Percentiles rank a stretch among this genome's conserved stretches.
These are phyloP conservation scores for Lerema accius DNA, from an alignment of 1,140 invertebrate species.

Conservation along the genomic window DNA sequence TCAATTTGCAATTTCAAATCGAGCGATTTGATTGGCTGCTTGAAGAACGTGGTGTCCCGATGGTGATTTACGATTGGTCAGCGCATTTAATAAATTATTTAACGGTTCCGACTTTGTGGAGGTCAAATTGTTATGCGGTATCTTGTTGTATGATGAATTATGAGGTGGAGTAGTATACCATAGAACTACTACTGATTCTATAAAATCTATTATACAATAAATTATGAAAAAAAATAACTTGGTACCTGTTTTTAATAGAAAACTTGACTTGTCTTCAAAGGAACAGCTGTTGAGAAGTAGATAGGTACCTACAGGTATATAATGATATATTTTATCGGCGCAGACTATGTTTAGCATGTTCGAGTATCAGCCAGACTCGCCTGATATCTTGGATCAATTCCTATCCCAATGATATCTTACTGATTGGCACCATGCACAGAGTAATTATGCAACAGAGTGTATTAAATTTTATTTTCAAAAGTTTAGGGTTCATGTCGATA, in stretches of 20 bases:
- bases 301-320: neutral
- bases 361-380: conserved; percentile 4
- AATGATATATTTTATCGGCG: neutral
- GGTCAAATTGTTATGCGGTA: conserved; percentile 18
- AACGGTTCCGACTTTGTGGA: conserved; percentile 31
- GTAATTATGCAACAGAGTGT: neutral
- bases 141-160: conserved; percentile 22
- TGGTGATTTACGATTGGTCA: conserved; percentile 43
- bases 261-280: conserved; percentile 1
- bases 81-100: conserved; percentile 43
- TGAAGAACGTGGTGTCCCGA: conserved; percentile 13
- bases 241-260: too few species aligned
- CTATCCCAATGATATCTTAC: conserved; percentile 10
- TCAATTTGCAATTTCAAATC: conserved; percentile 35
- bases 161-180: conserved; percentile 13
- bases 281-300: neutral
- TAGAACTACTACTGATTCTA: too few species aligned
- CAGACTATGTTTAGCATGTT: conserved; percentile 10
- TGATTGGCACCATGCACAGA: conserved; percentile 16
- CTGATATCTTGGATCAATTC: conserved; percentile 13
- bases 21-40: conserved; percentile 13
- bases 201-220: too few species aligned
- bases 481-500: too few species aligned
- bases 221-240: too few species aligned
- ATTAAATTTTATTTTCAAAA: too few species aligned